Percentiles rank a stretch among this genome's conserved stretches.
Evolutionary conservation across 2,113 vertebrate species (phyloP).

Genomic region (Odobenus rosmarus): DNA sequence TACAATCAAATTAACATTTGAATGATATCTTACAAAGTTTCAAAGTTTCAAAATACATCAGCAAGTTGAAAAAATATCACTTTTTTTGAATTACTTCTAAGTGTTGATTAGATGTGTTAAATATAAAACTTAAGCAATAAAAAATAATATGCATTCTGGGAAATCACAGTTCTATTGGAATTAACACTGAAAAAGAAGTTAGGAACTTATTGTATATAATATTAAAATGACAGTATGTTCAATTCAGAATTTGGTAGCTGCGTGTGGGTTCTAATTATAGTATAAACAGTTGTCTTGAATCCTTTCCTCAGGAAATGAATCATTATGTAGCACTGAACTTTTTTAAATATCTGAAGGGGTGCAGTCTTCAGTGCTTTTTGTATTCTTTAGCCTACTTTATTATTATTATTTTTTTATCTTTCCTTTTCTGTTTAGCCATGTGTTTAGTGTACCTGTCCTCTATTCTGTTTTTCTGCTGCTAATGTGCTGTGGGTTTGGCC

Average conservation of each 20-base stretch:
- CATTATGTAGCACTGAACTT: not conserved
- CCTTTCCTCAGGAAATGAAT: constrained; percentile 28
- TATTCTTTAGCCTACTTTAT: constrained; percentile 13
- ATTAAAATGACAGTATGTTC: not conserved
- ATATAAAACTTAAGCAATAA: constrained; percentile 36
- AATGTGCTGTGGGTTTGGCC: not conserved
- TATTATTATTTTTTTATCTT: not conserved
- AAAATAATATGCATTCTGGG: not conserved
- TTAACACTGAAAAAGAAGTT: constrained; percentile 31
- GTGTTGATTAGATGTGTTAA: constrained; percentile 15
- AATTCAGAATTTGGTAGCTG: constrained; percentile 7
- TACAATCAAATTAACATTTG: constrained; percentile 4
- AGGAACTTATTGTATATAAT: not conserved
- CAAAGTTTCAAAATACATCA: constrained; percentile 36
- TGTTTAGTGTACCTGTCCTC: not conserved
- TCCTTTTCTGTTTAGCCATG: not conserved
- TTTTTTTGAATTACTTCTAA: constrained; percentile 8
- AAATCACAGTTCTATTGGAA: not conserved
- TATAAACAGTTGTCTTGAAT: not conserved
- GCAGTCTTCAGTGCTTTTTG: not conserved
- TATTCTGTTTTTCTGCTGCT: not conserved
- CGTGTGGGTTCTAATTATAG: constrained; percentile 18
- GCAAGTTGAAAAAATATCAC: not conserved
- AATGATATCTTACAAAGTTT: constrained; percentile 30
- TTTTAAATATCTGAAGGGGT: not conserved